Conservation (phyloP, 2,113 vertebrate genomes). For the Orientallactaga bullata region DNA sequence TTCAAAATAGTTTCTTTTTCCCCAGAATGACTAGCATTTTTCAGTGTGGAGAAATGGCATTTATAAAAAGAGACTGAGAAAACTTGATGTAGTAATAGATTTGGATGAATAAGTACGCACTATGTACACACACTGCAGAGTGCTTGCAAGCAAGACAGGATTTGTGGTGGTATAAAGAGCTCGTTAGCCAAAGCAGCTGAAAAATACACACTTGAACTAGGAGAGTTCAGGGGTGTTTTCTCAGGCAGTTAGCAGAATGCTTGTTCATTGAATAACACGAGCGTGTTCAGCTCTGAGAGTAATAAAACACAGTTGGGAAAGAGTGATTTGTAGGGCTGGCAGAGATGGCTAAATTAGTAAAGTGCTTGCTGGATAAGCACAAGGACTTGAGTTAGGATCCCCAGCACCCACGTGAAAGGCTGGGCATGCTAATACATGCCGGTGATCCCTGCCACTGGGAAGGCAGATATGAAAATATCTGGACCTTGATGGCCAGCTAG, state of each 20-base stretch:
- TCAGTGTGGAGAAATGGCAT: not conserved
- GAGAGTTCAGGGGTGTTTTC: not conserved
- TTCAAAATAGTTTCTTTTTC: not conserved
- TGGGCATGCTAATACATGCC: too few species aligned
- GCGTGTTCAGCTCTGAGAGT: not conserved
- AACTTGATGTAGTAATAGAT: not conserved
- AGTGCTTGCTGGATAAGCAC: too few species aligned
- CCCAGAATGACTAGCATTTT: not conserved
- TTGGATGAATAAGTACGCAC: not conserved
- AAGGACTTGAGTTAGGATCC: too few species aligned
- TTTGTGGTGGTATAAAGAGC: not conserved
- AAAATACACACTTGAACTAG: not conserved
- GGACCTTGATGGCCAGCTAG: too few species aligned
- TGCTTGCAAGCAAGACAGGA: not conserved
- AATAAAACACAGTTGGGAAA: not conserved
- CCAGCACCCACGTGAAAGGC: too few species aligned
- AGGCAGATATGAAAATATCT: too few species aligned
- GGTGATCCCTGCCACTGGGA: too few species aligned
- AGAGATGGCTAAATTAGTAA: too few species aligned
- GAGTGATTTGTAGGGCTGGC: too few species aligned
- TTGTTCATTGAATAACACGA: not conserved
- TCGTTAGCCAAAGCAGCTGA: not conserved
- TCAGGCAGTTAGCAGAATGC: not conserved
- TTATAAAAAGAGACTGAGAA: conserved; percentile 1
- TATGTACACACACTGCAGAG: not conserved